A percentile compares a stretch with the other conserved stretches of the same genome.
These are phyloP conservation scores for Limonius californicus DNA, from an alignment of 1,140 invertebrate genomes.

Conservation along the genomic window DNA sequence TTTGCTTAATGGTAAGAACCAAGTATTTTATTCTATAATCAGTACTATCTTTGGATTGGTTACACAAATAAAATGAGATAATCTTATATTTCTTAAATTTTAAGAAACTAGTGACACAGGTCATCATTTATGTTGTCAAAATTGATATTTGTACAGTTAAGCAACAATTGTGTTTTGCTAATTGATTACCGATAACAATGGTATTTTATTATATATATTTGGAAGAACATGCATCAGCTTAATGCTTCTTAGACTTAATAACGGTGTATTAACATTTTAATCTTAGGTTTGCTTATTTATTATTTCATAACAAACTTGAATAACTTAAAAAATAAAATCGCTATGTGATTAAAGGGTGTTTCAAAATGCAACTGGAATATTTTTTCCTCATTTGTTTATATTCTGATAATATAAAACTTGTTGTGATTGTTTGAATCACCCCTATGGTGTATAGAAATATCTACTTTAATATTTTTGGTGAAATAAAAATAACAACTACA, in stretches of 20 bases:
- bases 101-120: background rate
- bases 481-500: slow-evolving; percentile 18
- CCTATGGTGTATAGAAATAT: background rate
- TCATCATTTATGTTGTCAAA: background rate
- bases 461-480: slow-evolving; percentile 9
- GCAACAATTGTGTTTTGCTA: background rate
- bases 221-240: too few relatives aligned
- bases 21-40: background rate
- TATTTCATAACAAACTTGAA: too few relatives aligned
- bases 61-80: background rate
- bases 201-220: too few relatives aligned
- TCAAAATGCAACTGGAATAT: too few relatives aligned
- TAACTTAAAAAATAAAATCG: background rate
- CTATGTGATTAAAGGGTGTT: background rate
- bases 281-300: too few relatives aligned
- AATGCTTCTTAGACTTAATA: too few relatives aligned
- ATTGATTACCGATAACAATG: too few relatives aligned
- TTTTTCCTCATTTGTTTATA: too few relatives aligned
- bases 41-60: background rate
- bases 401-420: too few relatives aligned
- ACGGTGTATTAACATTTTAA: too few relatives aligned
- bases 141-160: background rate
- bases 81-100: background rate
- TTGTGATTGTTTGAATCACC: slow-evolving; percentile 3
- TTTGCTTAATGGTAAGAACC: background rate